Evolutionary conservation across 30 jellyfish, hydroid and myxozoan genomes (phyloP), one percentile per base, ranked within the genome.

Genomic region (Nemopilema nomurai): DNA sequence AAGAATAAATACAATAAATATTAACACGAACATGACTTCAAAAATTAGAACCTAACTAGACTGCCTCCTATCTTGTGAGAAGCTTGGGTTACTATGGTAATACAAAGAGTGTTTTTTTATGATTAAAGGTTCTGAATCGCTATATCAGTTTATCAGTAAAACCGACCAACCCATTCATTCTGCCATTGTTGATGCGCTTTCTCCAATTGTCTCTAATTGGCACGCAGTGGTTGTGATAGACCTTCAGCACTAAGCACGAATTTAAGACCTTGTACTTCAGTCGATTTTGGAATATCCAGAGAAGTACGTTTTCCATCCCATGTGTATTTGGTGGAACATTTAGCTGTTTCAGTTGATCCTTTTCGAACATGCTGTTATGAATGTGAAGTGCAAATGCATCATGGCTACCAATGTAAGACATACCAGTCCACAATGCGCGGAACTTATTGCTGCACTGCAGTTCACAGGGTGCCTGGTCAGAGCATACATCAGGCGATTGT

Each of bases 391-490:
- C 97, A 74, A 90, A 90, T 0, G 92, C 76, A 63, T 90, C 97
- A 80, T 90, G 97, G 71, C 95, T 84, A 17, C 97, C 97, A 27
- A 90, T 25, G 33, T 90, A 90, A 16, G 79, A 71, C 21, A 32
- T 23, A 22, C 72, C 89, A 1, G 70, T 7, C 89, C 95, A 69
- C 95, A 85, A 62, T 79, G 79, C n/a, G 90, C 89, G 7, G 94
- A 76, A 9, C 71, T 66, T 18, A 29, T 0, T 20, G 89, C 31
- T 6, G 77, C 92, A 18, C 83, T 31, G 64, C 97, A 90, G 20
- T 80, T 70, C 67, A 77, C 71, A 13, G 87, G 81, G 83, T 92
- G 95, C 51, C 98, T 78, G 63, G 98, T 92, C 76, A 92, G 62
- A 1, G 98, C 98, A 69, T 92, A 92, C 93, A 92, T 62, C 25